These are phyloP conservation scores for Bombus breviceps DNA, from an alignment of 1,140 invertebrate genomes.

Conservation along the genomic window DNA sequence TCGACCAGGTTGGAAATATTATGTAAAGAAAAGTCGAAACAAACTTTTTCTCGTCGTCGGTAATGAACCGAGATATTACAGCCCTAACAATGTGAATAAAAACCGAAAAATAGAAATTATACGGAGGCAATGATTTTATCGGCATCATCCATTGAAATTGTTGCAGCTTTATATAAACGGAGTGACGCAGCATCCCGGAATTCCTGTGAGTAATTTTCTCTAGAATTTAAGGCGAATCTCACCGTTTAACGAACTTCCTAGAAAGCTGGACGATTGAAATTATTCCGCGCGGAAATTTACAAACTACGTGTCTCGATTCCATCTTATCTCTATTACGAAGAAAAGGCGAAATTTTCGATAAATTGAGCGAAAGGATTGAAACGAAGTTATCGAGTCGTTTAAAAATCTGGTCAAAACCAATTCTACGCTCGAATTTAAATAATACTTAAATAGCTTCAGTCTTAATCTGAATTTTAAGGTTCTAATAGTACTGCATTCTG, in stretches of 20 bases:
- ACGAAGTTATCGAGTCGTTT: neutral
- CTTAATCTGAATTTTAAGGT: neutral
- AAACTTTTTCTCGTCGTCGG: neutral
- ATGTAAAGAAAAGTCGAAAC: neutral
- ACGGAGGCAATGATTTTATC: neutral
- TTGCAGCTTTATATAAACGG: conserved; percentile 16
- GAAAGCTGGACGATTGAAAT: neutral
- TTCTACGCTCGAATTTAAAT: too few relatives aligned
- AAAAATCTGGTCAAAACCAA: too few relatives aligned
- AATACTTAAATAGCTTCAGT: neutral
- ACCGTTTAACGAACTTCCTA: neutral
- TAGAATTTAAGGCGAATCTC: neutral
- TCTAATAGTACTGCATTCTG: too few relatives aligned
- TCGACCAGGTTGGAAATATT: neutral
- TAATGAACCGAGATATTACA: neutral
- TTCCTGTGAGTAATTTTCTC: conserved; percentile 31
- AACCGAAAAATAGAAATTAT: neutral
- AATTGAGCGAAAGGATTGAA: neutral
- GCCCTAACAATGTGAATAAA: conserved; percentile 11
- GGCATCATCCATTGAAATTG: conserved; percentile 2
- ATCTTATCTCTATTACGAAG: neutral
- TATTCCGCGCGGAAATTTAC: neutral
- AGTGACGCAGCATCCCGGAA: neutral
- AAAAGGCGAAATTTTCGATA: neutral
- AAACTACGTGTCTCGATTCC: neutral